Evolutionary conservation across 2,888 invertebrate genomes (phyloP), one percentile per base, ranked within the genome.

Genomic region (Ornithoptera alexandrae): DNA sequence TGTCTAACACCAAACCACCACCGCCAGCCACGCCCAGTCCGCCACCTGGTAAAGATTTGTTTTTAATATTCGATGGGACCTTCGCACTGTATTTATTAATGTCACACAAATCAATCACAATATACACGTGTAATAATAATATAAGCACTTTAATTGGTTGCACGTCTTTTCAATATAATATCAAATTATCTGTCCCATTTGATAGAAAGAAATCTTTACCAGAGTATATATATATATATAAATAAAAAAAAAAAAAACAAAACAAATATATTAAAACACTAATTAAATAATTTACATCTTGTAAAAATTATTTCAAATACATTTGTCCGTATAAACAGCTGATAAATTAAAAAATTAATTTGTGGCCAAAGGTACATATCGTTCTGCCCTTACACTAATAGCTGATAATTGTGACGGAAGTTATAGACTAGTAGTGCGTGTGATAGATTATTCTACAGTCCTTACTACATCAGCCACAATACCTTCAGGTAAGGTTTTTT

Each of bases 1-100:
- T 95, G 77, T 94, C 94, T 22, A 95, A 93, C 80, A 93, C 94
- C 59, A 91, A 92, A 74, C 92, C 93, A 63, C 93, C 94, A 5
- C 89, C 93, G n/a, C 90, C 94, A 5, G 90, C 94, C 7, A 93
- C 93, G 50, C 93, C 93, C 59, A 93, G 94, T 17, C 89, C 93
- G 72, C 93, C 93, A 64, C 93, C 94, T 73, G 93, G 95, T 95
- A 93, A 93, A 78, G 77, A 76, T 83, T 84, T 84, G 83, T 79
- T 85, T 84, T 87, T 69, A 46, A 20, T 58, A 24, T 58, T 39
- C 50, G 84, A 87, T 88, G 88, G 88, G 88, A 88, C 87, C 77
- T 78, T 30, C 22, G 50, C 56, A 63, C 65, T 50, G 57, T 12
- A n/a, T 56, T 57, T 12, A 57, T 6, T 6, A 57, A 57, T 20